These are phyloP conservation scores for Aphaenogaster ashmeadi DNA, from an alignment of 1,140 invertebrate genomes.

Conservation along the genomic window DNA sequence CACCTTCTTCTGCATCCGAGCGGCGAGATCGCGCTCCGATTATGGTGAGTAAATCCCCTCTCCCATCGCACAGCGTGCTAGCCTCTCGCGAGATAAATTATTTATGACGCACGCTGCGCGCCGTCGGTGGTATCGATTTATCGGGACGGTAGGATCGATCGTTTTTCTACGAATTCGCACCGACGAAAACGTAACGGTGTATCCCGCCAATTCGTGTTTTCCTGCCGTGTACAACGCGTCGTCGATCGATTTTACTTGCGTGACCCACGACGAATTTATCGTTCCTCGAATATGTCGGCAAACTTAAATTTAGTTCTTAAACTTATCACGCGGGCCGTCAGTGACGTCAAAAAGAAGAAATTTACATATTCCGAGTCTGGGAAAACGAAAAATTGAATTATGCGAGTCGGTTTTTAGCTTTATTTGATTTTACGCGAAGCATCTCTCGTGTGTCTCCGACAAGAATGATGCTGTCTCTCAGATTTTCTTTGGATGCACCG, in stretches of 20 bases:
- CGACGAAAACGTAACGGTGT: conserved; percentile 44
- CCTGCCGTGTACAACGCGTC: neutral
- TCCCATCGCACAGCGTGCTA: neutral
- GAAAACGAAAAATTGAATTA: conserved; percentile 17
- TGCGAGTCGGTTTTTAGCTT: neutral
- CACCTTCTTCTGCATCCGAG: conserved; percentile 67
- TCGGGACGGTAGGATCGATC: conserved; percentile 29
- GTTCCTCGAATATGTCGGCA: neutral
- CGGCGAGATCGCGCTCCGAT: conserved; percentile 75
- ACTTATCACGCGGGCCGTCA: neutral
- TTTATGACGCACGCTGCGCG: conserved; percentile 67
- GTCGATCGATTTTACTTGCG: no score
- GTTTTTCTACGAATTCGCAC: conserved; percentile 45
- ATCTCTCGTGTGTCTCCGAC: neutral
- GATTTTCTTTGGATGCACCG: neutral
- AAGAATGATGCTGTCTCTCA: neutral
- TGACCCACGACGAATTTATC: conserved; percentile 5
- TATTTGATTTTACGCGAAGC: neutral
- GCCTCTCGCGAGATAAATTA: conserved; percentile 65
- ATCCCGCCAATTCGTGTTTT: neutral
- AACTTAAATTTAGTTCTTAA: neutral
- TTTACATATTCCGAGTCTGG: neutral
- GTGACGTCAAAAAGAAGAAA: neutral
- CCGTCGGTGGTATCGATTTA: conserved; percentile 58
- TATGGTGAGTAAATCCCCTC: conserved; percentile 74